Evolutionary conservation across 1,140 invertebrate genomes (phyloP), one percentile per base, ranked within the genome.

Genomic region (Orchesella cincta): DNA sequence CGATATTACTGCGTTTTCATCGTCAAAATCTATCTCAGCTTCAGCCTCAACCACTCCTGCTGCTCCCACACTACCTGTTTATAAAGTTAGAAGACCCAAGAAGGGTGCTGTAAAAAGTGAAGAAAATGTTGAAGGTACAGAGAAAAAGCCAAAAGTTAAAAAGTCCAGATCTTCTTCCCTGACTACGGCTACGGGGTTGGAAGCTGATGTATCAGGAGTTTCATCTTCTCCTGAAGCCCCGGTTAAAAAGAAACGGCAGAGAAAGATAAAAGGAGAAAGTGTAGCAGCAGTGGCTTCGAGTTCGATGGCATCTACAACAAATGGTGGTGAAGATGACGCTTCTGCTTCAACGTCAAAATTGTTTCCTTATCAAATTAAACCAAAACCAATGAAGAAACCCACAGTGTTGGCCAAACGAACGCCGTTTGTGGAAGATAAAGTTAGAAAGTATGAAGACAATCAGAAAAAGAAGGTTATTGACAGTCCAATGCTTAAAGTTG

Each of bases 401-500:
- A 54, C 75, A 16, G 51, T 77, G 16, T 39, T 76, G 46, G 74
- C 62, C 14, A 76, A 76, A 29, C 36, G 70, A 1, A 33, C 8
- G 23, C 75, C 57, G n/a, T 34, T 75, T 18, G 36, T 71, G 34
- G 36, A 70, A 67, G 33, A 16, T 5, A 46, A n/a, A n/a, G 1
- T 23, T 36, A 26, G 39, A 33, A 26, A 46, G 31, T 12, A 67
- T 29, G 62, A 67, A 8, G 62, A 67, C 62, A 35, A 39, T 39
- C 52, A 31, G 16, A 75, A 71, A n/a, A 74, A 57, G 18, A 62
- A 26, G 23, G 34, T 2, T 12, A 8, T 54, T 1, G 46, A 52
- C 2, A 2, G 3, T 12, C 81, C 81, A 36, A 76, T 46, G 52
- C 39, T 82, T 0, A 74, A 35, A 64, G 81, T 82, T 29, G 72